A percentile compares a stretch with the other conserved stretches of the same genome.
Evolutionary conservation across 1,140 invertebrate genomes (phyloP).

Genomic region (Sycophaga agraensis): DNA sequence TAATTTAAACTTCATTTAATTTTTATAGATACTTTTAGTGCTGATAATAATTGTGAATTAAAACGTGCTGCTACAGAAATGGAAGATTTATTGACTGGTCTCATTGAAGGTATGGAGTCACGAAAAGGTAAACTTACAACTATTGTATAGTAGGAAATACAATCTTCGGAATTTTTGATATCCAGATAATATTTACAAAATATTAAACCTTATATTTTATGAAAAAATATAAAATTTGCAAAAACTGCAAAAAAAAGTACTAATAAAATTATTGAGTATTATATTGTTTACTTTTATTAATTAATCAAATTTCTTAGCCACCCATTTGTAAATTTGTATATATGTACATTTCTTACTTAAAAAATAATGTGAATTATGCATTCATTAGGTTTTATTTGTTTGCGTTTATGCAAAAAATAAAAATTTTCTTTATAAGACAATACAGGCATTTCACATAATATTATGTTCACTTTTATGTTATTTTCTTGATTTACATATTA

Average conservation of each 20-base stretch:
- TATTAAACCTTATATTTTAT: conserved; percentile 26
- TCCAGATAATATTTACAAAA: background rate
- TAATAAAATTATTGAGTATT: conserved; percentile 24
- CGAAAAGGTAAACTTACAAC: conserved; percentile 52
- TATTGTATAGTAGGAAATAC: conserved; percentile 41
- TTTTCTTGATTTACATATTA: background rate
- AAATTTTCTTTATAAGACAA: conserved; percentile 12
- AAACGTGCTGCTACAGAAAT: conserved; percentile 52
- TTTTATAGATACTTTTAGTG: conserved; percentile 45
- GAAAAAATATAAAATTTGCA: conserved; percentile 23
- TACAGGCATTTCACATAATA: background rate
- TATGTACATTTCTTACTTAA: background rate
- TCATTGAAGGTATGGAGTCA: conserved; percentile 53
- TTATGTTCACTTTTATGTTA: no score
- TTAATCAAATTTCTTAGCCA: conserved; percentile 6
- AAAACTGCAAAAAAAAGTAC: conserved; percentile 5
- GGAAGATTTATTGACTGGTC: conserved; percentile 50
- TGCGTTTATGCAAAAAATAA: conserved; percentile 14
- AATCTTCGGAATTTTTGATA: conserved; percentile 8
- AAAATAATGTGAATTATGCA: no score
- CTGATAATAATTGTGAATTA: conserved; percentile 49
- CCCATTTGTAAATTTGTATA: conserved; percentile 10
- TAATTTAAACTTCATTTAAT: background rate
- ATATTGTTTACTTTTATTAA: conserved; percentile 13
- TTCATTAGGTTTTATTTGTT: no score